These are phyloP conservation scores for Rhamnusium bicolor DNA, from an alignment of 2,888 invertebrate genomes.

Conservation along the genomic window DNA sequence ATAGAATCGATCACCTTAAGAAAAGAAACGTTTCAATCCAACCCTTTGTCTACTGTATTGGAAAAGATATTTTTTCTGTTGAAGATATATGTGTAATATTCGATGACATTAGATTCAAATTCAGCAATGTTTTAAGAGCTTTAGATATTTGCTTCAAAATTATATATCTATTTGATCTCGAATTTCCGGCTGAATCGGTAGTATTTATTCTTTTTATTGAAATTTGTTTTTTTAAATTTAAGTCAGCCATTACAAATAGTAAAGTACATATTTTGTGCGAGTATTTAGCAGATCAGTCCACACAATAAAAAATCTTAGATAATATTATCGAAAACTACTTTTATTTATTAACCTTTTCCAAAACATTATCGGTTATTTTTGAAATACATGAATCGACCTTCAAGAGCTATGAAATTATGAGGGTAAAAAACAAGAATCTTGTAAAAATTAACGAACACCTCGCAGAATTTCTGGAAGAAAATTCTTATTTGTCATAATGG, in stretches of 20 bases:
- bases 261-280: not conserved
- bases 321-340: not conserved
- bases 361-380: not conserved
- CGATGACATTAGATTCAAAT: conserved; percentile 27
- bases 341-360: not conserved
- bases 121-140: too few relatives aligned
- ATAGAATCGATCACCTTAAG: conserved; percentile 22
- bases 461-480: not conserved
- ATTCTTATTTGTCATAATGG: not conserved
- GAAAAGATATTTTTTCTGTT: conserved; percentile 27
- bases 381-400: not conserved
- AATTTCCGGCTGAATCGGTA: conserved; percentile 14
- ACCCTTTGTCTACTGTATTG: conserved; percentile 36
- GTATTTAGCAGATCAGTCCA: not conserved
- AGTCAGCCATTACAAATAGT: not conserved
- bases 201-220: not conserved
- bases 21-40: conserved; percentile 29
- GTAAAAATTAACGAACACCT: not conserved
- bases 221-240: not conserved
- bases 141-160: not conserved
- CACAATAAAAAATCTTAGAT: not conserved
- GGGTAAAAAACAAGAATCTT: not conserved
- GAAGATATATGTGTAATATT: conserved; percentile 32
- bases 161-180: conserved; percentile 4
- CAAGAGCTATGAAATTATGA: too few relatives aligned